These are phyloP conservation scores for Hydrolagus colliei DNA, from an alignment of 2,797 vertebrate species.

Conservation along the genomic window DNA sequence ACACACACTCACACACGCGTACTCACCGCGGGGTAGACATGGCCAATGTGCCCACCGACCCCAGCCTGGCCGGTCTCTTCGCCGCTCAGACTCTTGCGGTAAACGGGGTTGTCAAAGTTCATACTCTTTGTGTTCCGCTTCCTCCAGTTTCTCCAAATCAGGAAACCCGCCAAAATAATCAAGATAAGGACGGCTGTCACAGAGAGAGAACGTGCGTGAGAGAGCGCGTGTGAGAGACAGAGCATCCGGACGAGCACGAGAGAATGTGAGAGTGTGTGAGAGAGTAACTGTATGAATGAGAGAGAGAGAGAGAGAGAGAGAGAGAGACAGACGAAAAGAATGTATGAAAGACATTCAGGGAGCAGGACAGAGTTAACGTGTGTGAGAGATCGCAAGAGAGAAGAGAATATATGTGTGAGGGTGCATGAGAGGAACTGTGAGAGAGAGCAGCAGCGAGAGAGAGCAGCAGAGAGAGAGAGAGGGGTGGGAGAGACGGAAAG, in stretches of 20 bases:
- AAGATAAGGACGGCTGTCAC: conserved; percentile 80
- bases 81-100: conserved; percentile 81
- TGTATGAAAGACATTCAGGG: conserved; percentile 50
- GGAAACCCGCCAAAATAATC: conserved; percentile 82
- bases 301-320: background rate
- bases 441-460: too few relatives aligned
- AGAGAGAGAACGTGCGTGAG: conserved; percentile 9
- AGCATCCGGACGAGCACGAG: too few relatives aligned
- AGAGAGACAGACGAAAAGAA: background rate
- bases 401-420: conserved; percentile 36
- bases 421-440: background rate
- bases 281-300: background rate
- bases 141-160: conserved; percentile 98
- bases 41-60: conserved; percentile 81
- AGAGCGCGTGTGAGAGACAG: background rate
- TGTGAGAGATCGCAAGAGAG: conserved; percentile 50
- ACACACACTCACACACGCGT: background rate
- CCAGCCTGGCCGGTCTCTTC: conserved; percentile 93
- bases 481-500: too few relatives aligned
- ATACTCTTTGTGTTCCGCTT: conserved; percentile 98
- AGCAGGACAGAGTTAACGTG: conserved; percentile 75
- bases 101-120: conserved; percentile 98
- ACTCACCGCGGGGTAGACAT: conserved; percentile 96
- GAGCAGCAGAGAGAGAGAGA: too few relatives aligned
- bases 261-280: background rate